These are phyloP conservation scores for Centropus unirufus DNA, from an alignment of 2,113 vertebrate species.

Conservation along the genomic window DNA sequence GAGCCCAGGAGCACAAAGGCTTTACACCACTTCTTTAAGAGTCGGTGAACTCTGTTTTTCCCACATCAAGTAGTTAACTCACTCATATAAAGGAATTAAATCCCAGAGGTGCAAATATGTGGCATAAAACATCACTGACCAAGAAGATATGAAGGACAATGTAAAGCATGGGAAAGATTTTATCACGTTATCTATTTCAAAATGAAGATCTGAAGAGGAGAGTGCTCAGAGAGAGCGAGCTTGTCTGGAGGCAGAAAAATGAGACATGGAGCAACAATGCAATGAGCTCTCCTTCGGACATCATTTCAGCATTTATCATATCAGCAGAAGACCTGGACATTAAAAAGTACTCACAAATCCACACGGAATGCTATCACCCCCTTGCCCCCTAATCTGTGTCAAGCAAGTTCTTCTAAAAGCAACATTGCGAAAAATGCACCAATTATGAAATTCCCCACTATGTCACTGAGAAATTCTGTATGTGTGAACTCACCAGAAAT, in stretches of 20 bases:
- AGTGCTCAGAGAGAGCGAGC: background rate
- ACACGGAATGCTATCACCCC: background rate
- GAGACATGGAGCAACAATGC: background rate
- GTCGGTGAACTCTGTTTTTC: background rate
- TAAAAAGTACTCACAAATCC: background rate
- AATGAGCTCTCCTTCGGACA: background rate
- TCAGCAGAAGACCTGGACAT: background rate
- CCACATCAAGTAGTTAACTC: background rate
- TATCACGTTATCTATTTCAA: background rate
- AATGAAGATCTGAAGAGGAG: background rate
- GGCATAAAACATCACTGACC: background rate
- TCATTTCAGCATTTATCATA: background rate
- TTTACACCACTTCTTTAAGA: background rate
- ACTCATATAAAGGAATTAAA: background rate
- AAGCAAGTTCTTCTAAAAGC: background rate
- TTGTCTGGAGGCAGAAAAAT: background rate
- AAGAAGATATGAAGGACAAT: background rate
- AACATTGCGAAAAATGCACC: background rate
- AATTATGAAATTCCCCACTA: background rate
- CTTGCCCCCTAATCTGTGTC: background rate
- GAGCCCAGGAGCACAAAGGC: background rate
- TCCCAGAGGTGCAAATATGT: background rate
- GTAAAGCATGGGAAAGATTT: fast-evolving
- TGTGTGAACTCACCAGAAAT: background rate
- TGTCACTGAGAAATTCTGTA: background rate